phyloP scores from a whole-genome alignment of 2,113 vertebrate genomes.

The Marmota flaviventris region DNA sequence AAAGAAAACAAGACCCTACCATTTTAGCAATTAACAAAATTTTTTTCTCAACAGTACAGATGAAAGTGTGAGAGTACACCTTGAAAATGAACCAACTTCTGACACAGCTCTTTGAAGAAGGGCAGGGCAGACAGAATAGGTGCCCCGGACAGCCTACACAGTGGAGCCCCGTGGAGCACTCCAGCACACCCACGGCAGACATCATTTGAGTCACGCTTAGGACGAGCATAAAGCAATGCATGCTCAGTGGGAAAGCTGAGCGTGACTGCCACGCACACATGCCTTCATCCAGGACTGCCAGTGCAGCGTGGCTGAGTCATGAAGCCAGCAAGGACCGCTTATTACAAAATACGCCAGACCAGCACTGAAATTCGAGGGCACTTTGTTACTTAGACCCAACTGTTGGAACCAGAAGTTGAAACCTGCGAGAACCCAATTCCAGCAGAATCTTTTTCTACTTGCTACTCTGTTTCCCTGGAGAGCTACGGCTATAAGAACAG shows the following conservation, averaged over 20 bases:
- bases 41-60: neutral
- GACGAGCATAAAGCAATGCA: too few species aligned
- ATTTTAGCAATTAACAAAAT: neutral
- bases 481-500: rapidly evolving
- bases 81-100: neutral
- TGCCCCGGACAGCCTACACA: too few species aligned
- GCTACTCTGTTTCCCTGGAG: neutral
- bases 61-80: neutral
- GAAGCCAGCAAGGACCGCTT: neutral
- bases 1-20: neutral
- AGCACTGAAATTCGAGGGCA: neutral
- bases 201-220: rapidly evolving
- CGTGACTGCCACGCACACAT: rapidly evolving
- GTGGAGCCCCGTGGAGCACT: rapidly evolving
- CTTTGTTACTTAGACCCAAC: too few species aligned
- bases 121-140: neutral
- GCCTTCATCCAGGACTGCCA: neutral
- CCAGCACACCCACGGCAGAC: rapidly evolving
- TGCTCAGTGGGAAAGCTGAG: rapidly evolving
- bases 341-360: neutral
- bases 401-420: neutral
- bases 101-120: neutral
- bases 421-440: neutral
- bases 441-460: neutral
- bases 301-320: neutral